These are phyloP conservation scores for Lichenostomus cassidix DNA, from an alignment of 2,113 vertebrate species.

Conservation along the genomic window DNA sequence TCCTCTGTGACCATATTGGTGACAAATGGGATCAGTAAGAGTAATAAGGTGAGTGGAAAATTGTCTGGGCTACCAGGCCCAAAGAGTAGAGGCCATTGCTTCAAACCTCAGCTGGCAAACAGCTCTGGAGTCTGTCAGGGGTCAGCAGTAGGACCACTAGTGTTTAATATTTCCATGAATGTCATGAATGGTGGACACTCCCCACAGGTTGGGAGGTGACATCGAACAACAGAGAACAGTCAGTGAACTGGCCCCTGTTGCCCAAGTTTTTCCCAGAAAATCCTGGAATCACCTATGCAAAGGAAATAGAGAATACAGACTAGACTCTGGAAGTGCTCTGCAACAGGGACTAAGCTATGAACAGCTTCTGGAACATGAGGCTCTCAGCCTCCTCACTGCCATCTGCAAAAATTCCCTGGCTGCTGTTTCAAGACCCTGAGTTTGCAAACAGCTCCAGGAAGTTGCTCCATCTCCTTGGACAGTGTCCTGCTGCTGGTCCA, in stretches of 20 bases:
- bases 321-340: background rate
- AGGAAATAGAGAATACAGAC: background rate
- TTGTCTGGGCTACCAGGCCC: background rate
- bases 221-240: rapidly evolving
- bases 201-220: background rate
- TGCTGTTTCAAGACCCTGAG: background rate
- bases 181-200: background rate
- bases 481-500: background rate
- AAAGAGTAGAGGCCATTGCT: background rate
- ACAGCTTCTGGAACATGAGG: background rate
- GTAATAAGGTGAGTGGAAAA: background rate
- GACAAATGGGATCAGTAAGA: background rate
- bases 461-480: background rate
- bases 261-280: background rate
- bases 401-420: background rate
- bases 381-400: background rate
- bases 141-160: background rate
- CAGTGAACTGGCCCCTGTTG: background rate
- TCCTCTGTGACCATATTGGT: background rate
- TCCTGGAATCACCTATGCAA: background rate
- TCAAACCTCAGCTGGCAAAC: background rate
- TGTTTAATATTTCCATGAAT: background rate
- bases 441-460: background rate
- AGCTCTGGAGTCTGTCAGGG: background rate
- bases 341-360: background rate